Conservation (phyloP, 2,113 vertebrate species). For the Camelus dromedarius region DNA sequence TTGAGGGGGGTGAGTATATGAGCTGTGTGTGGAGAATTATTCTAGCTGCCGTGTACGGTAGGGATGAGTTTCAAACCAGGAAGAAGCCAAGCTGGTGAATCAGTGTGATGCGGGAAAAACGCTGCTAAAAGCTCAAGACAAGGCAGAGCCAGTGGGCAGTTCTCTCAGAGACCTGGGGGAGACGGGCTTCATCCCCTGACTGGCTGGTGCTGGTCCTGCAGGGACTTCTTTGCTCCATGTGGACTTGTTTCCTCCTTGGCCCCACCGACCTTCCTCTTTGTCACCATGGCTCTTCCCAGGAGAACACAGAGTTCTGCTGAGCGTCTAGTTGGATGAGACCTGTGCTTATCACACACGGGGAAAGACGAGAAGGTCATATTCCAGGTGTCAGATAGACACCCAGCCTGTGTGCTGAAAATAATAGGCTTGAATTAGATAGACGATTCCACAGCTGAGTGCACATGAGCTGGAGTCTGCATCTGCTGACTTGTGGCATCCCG, state of each 20-base stretch:
- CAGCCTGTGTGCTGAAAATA: neutral
- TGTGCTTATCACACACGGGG: no score
- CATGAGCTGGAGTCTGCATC: neutral
- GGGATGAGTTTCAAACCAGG: neutral
- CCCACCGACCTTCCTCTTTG: neutral
- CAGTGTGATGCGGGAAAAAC: neutral
- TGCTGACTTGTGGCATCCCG: neutral
- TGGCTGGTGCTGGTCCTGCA: fast-evolving
- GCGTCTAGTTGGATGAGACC: neutral
- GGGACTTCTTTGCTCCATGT: neutral
- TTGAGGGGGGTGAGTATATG: neutral
- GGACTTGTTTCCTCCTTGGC: neutral
- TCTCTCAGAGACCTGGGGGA: neutral
- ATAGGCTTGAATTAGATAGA: neutral
- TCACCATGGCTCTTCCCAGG: neutral
- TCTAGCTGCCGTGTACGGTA: neutral
- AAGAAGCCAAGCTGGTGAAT: neutral
- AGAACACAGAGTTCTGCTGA: neutral
- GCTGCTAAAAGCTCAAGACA: neutral
- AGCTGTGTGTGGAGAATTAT: no score
- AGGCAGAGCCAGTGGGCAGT: neutral
- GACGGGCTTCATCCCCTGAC: fast-evolving
- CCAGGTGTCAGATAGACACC: neutral
- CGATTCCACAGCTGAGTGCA: neutral
- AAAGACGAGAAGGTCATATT: neutral